Evolutionary conservation across 2,113 vertebrate genomes (phyloP).

Genomic region (Petrocephalus zakoni): DNA sequence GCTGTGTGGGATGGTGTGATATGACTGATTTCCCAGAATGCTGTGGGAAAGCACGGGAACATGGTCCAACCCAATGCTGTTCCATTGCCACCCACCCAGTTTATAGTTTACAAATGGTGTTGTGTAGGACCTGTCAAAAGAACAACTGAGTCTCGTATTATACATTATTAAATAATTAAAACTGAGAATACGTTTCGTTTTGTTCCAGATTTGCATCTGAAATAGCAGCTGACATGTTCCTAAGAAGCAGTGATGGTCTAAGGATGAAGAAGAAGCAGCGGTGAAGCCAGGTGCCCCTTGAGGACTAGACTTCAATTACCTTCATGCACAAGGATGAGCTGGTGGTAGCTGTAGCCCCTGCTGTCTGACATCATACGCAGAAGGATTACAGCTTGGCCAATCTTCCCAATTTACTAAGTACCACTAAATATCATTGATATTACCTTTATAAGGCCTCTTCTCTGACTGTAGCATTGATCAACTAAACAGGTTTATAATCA

Average conservation of each 20-base stretch:
- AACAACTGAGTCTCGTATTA: background rate
- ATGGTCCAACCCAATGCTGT: background rate
- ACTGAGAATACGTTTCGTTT: background rate
- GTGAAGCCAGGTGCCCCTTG: background rate
- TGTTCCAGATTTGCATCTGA: background rate
- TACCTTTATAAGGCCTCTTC: background rate
- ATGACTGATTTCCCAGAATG: background rate
- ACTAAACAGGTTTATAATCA: background rate
- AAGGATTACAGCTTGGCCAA: background rate
- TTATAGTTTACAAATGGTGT: background rate
- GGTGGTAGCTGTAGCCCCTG: background rate
- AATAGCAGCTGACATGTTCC: background rate
- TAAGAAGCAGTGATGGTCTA: background rate
- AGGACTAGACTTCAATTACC: background rate
- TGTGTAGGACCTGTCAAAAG: background rate
- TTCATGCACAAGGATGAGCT: background rate
- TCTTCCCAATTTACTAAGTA: background rate
- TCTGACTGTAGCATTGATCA: background rate
- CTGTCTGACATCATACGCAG: background rate
- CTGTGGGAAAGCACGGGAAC: background rate
- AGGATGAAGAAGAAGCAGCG: background rate
- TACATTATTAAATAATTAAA: background rate
- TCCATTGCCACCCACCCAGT: background rate
- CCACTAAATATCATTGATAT: too few relatives aligned
- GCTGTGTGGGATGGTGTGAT: constrained; percentile 7